These are phyloP conservation scores for Trilocha varians DNA, from an alignment of 2,888 invertebrate genomes.

Conservation along the genomic window DNA sequence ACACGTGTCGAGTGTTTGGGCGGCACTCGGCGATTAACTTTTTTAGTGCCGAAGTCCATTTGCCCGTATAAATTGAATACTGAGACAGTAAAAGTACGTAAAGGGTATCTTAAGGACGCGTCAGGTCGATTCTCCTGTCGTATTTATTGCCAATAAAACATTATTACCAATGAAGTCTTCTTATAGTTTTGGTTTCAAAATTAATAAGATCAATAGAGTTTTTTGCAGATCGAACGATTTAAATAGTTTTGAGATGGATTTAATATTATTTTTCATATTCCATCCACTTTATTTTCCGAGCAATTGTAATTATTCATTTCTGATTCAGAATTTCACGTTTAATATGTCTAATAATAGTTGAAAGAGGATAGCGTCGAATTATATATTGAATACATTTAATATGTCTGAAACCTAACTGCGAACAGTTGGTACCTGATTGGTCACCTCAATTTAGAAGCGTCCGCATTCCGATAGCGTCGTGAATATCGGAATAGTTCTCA, in stretches of 20 bases:
- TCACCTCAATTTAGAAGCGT: conserved; percentile 36
- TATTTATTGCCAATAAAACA: neutral
- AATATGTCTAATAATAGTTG: no score
- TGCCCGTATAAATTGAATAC: neutral
- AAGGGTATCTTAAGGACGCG: neutral
- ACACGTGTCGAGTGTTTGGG: conserved; percentile 42
- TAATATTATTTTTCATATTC: no score
- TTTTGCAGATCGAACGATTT: no score
- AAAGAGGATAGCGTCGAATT: no score
- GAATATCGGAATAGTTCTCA: conserved; percentile 50
- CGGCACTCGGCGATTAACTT: conserved; percentile 38
- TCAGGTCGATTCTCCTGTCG: neutral
- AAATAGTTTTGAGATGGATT: no score
- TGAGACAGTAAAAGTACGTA: neutral
- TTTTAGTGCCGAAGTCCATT: conserved; percentile 22
- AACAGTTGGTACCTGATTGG: conserved; percentile 27
- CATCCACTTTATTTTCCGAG: no score
- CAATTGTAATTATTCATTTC: no score
- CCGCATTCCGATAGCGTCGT: conserved; percentile 48
- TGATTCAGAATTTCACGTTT: no score
- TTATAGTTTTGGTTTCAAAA: neutral
- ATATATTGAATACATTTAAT: neutral
- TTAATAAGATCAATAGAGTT: neutral
- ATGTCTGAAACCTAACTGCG: neutral
- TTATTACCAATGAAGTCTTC: neutral